These are phyloP conservation scores for Cyclophora punctaria DNA, from an alignment of 2,888 invertebrate genomes.

Conservation along the genomic window DNA sequence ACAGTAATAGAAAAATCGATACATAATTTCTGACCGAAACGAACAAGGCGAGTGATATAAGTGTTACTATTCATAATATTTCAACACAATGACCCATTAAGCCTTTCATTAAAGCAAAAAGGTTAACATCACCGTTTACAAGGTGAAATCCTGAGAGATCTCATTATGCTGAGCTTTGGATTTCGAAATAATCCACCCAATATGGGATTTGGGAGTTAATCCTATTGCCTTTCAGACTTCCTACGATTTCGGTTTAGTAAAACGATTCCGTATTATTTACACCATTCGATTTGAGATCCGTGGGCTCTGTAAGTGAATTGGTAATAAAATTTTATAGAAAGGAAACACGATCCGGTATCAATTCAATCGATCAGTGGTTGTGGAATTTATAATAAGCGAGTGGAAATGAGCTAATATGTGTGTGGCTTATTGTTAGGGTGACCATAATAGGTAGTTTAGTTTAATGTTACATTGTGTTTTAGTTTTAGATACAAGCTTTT, in stretches of 20 bases:
- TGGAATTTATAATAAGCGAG: constrained; percentile 50
- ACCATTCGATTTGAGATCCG: constrained; percentile 17
- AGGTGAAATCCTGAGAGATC: constrained; percentile 28
- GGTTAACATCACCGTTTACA: constrained; percentile 23
- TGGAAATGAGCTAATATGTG: background rate
- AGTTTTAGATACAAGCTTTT: too few relatives aligned
- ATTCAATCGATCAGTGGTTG: constrained; percentile 46
- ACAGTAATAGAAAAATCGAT: too few relatives aligned
- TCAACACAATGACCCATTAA: constrained; percentile 3
- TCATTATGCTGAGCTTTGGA: constrained; percentile 40
- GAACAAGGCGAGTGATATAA: too few relatives aligned
- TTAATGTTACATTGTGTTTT: constrained; percentile 3
- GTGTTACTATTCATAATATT: too few relatives aligned
- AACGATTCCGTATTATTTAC: constrained; percentile 31
- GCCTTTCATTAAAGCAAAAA: constrained; percentile 2
- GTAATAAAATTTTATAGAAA: constrained; percentile 45
- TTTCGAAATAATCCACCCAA: constrained; percentile 47
- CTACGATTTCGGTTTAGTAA: constrained; percentile 36
- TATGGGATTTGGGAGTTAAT: constrained; percentile 48
- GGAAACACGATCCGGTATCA: constrained; percentile 44
- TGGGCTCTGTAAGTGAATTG: constrained; percentile 32
- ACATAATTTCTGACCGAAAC: too few relatives aligned
- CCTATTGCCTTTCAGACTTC: constrained; percentile 33
- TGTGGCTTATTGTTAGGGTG: background rate
- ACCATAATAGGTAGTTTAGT: background rate